A percentile compares a stretch with the other conserved stretches of the same genome.
Evolutionary conservation across 2,888 invertebrate species (phyloP).

Genomic region (Andrena bicolor): DNA sequence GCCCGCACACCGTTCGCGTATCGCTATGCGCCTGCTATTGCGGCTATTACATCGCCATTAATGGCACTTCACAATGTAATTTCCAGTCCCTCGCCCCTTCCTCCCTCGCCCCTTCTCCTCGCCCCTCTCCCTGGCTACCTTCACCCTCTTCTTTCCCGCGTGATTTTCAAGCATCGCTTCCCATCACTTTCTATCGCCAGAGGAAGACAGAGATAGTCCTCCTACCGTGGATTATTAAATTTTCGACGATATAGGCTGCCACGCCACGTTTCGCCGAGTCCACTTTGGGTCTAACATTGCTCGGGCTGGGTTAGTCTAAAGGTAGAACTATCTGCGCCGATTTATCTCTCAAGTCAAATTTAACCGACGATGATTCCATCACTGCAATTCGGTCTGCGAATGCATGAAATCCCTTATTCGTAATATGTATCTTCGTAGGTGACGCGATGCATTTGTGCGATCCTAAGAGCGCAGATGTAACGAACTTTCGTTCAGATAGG

Average conservation of each 20-base stretch:
- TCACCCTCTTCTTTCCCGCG: constrained; percentile 19
- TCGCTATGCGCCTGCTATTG: constrained; percentile 70
- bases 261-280: no score
- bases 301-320: no score
- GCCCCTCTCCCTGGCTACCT: constrained; percentile 20
- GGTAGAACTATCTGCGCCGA: no score
- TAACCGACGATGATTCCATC: no score
- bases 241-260: no score
- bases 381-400: no score
- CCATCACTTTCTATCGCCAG: constrained; percentile 12
- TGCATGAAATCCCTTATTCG: no score
- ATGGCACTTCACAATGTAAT: constrained; percentile 80
- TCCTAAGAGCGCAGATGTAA: neutral
- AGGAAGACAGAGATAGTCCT: neutral
- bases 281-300: no score
- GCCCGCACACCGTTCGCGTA: constrained; percentile 49
- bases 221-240: constrained; percentile 15
- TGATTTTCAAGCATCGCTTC: constrained; percentile 34
- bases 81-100: constrained; percentile 64
- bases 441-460: no score
- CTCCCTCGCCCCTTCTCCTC: constrained; percentile 38
- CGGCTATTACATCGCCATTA: constrained; percentile 78
- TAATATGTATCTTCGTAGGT: no score
- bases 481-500: neutral
- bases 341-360: no score